phyloP scores from a whole-genome alignment of 2,113 vertebrate species.

The Poecilia latipinna region DNA sequence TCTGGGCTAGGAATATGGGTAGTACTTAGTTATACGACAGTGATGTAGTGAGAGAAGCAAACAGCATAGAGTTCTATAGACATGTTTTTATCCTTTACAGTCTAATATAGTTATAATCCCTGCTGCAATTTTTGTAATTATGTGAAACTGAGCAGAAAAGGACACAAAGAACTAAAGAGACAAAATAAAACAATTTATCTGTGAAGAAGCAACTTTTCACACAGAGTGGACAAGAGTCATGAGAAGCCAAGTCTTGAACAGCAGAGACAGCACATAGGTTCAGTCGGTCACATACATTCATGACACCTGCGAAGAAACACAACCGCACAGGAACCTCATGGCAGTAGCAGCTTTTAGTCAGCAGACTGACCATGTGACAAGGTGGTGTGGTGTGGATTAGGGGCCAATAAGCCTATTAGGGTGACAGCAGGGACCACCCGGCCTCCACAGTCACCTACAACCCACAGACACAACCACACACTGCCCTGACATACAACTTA shows the following conservation, averaged over 20 bases:
- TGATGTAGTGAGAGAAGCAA: too few species aligned
- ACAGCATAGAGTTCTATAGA: too few species aligned
- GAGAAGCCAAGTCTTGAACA: neutral
- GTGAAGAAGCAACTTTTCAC: neutral
- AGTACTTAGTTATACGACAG: too few species aligned
- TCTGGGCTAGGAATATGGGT: too few species aligned
- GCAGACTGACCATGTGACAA: constrained; percentile 76
- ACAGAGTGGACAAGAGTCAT: neutral
- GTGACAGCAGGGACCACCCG: constrained; percentile 77
- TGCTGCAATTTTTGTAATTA: neutral
- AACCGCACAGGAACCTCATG: constrained; percentile 52
- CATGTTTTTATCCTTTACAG: neutral
- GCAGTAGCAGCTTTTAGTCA: constrained; percentile 66
- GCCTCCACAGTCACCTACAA: constrained; percentile 67
- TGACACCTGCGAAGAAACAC: constrained; percentile 44
- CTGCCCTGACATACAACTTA: constrained; percentile 11
- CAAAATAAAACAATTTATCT: neutral
- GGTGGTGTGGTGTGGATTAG: constrained; percentile 75
- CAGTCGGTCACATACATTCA: constrained; percentile 30
- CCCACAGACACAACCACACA: constrained; percentile 17
- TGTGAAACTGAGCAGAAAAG: neutral
- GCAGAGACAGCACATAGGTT: neutral
- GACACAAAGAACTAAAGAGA: too few species aligned
- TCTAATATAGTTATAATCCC: neutral
- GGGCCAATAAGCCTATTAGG: constrained; percentile 76